A percentile compares a stretch with the other conserved stretches of the same genome.
These are phyloP conservation scores for Naso thynnoides DNA, from an alignment of 2,797 vertebrate species.

Conservation along the genomic window DNA sequence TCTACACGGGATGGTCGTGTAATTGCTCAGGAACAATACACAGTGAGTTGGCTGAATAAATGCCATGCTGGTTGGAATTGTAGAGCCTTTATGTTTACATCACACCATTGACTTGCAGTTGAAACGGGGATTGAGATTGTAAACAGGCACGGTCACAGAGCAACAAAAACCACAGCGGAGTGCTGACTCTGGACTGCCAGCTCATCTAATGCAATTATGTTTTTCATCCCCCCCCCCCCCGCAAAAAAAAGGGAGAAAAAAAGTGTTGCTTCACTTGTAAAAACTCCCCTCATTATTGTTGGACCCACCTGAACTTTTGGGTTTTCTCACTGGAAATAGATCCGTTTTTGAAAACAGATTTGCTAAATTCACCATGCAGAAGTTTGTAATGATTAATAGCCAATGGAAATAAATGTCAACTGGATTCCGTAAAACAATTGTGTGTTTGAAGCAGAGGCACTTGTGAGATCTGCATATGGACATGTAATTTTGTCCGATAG, in stretches of 20 bases:
- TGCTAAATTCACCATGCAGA: constrained; percentile 14
- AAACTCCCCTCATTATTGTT: constrained; percentile 51
- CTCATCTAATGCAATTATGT: constrained; percentile 58
- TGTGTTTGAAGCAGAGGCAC: not conserved
- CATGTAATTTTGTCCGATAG: not conserved
- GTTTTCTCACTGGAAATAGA: constrained; percentile 48
- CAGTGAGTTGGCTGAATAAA: constrained; percentile 50
- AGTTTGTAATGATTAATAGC: not conserved
- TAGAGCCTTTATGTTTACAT: constrained; percentile 35
- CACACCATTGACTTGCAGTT: constrained; percentile 13
- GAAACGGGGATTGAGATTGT: constrained; percentile 13
- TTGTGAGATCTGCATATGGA: not conserved
- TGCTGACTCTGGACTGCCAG: constrained; percentile 49
- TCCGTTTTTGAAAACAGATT: constrained; percentile 15
- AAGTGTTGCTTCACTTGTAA: constrained; percentile 47
- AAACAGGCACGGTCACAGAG: constrained; percentile 33
- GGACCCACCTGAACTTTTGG: constrained; percentile 28
- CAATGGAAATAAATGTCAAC: not conserved
- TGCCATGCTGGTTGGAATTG: constrained; percentile 25
- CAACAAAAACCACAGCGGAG: constrained; percentile 37
- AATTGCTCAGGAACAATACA: constrained; percentile 65
- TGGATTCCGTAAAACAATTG: not conserved
- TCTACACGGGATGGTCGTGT: constrained; percentile 35
- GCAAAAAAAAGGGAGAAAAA: too few species aligned
- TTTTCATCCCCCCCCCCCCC: too few species aligned